Evolutionary conservation across 30 jellyfish, hydroid and myxozoan species (phyloP), one percentile per base, ranked within the genome.

Genomic region (Hydractinia symbiolongicarpus): DNA sequence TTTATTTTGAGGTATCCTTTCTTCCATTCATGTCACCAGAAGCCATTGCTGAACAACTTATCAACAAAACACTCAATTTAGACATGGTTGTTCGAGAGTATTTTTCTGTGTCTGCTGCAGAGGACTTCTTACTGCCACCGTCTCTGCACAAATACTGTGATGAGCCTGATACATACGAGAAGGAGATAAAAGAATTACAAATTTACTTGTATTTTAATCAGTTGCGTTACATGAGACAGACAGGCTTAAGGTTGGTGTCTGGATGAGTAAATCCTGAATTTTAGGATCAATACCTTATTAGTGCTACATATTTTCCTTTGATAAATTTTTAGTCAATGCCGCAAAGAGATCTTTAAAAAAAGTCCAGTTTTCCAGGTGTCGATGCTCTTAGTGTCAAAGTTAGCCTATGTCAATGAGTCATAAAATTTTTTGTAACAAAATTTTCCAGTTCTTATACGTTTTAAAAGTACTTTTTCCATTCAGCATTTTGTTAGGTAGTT

Each of bases 51-150:
- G 55, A 61, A 17, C 44, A 30, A 5, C 61, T 77, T 15, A 13
- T 77, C 4, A 66, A 55, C 81, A 56, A 66, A 8, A 19, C 57
- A 0, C 8, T 77, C 52, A 56, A 77, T 30, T 55, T 77, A 55
- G 74, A 66, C 50, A 77, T 77, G 75, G 53, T 54, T 55, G 85
- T 77, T 10, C 79, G 85, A 8, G 85, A 77, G 40, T 77, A 55
- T 77, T 77, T 77, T 61, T 52, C 79, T 20, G 56, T 77, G 20
- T 77, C 85, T 0, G 54, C 85, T 13, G 40, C 85, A 19, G 85
- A 77, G 44, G 21, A 61, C 4, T 77, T 77, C 50, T 50, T 77
- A 7, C 54, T 77, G 55, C 85, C 85, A 4, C 50, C 51, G 5
- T 79, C n/a, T 52, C 20, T 77, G 40, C 85, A 77, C 40, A 55